These are phyloP conservation scores for Acanthochromis polyacanthus DNA, from an alignment of 2,113 vertebrate species.

Conservation along the genomic window DNA sequence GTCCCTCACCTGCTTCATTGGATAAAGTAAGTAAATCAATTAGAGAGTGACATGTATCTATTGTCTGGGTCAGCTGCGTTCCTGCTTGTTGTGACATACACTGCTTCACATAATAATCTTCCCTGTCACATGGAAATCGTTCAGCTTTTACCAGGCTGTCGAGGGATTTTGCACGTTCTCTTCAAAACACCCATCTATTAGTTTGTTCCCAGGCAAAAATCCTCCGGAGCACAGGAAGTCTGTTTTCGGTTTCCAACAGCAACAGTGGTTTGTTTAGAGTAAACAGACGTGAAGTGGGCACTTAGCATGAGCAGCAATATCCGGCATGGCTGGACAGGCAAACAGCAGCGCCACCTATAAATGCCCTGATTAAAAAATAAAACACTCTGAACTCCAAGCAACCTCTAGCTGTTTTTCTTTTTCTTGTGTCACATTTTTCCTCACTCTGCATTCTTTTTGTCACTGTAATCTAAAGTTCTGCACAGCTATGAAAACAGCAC, in stretches of 20 bases:
- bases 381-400: background rate
- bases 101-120: background rate
- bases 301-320: constrained; percentile 18
- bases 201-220: constrained; percentile 10
- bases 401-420: no score
- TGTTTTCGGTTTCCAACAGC: constrained; percentile 38
- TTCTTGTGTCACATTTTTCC: no score
- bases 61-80: constrained; percentile 14
- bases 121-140: background rate
- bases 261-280: constrained; percentile 38
- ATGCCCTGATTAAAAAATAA: background rate
- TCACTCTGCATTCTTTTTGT: no score
- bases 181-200: background rate
- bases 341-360: constrained; percentile 24
- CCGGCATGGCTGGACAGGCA: background rate
- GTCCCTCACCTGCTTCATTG: constrained; percentile 37
- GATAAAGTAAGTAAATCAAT: constrained; percentile 45
- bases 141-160: background rate
- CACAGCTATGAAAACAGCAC: no score
- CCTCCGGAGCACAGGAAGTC: constrained; percentile 8
- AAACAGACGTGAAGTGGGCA: constrained; percentile 21
- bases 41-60: constrained; percentile 37
- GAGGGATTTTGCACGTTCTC: background rate
- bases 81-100: background rate
- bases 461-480: no score